These are phyloP conservation scores for Drosophila pseudotakahashii DNA, from an alignment of 2,888 invertebrate genomes.

Conservation along the genomic window DNA sequence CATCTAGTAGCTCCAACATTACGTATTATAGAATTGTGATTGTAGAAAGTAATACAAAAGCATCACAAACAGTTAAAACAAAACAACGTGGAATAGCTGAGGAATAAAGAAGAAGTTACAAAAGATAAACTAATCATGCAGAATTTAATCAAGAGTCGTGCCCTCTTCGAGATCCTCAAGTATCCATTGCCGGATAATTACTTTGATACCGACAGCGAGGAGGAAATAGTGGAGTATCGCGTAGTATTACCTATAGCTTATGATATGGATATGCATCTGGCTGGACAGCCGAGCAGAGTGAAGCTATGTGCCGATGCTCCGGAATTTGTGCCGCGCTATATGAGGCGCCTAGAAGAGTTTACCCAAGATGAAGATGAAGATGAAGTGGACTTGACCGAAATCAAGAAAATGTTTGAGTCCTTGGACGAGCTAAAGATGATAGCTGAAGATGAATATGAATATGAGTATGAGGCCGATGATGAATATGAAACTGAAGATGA, in stretches of 20 bases:
- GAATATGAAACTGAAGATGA: no score
- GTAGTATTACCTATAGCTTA: no score
- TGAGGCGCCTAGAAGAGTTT: background rate
- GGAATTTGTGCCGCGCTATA: constrained; percentile 58
- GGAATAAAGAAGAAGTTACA: background rate
- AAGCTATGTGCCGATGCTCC: constrained; percentile 61
- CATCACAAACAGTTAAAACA: background rate
- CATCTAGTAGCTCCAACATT: background rate
- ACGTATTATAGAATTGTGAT: no score
- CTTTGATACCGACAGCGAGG: background rate
- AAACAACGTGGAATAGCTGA: background rate
- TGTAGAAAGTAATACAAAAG: background rate
- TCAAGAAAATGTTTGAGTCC: constrained; percentile 7
- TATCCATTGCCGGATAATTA: background rate
- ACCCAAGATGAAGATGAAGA: background rate
- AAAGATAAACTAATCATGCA: constrained; percentile 36
- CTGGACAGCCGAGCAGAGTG: background rate
- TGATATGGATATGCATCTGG: no score
- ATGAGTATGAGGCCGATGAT: no score
- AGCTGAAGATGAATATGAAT: no score
- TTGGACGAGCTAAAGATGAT: constrained; percentile 13
- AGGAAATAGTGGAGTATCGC: background rate
- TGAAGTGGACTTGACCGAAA: background rate
- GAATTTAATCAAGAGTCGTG: constrained; percentile 26
- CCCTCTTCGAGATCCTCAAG: constrained; percentile 2